phyloP scores from a whole-genome alignment of 2,797 vertebrate species.

The Heliangelus exortis region DNA sequence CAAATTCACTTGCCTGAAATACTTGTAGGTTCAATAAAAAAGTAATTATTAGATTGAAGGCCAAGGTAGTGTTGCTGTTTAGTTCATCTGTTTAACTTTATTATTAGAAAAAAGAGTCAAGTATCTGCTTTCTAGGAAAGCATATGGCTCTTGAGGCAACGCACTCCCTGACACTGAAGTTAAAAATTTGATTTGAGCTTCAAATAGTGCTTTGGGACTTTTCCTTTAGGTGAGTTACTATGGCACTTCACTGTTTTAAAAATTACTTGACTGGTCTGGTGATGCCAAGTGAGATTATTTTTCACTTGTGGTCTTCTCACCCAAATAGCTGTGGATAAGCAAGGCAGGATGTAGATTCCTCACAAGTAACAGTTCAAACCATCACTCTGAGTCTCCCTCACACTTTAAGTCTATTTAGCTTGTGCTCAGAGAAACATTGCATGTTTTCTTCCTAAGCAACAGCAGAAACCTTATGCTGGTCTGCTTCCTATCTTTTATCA shows the following conservation, averaged over 20 bases:
- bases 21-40: background rate
- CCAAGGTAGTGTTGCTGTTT: background rate
- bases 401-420: background rate
- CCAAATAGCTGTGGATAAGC: background rate
- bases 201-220: background rate
- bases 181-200: background rate
- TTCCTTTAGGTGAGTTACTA: background rate
- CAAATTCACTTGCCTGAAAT: background rate
- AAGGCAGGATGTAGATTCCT: background rate
- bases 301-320: background rate
- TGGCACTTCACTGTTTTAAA: background rate
- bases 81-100: background rate
- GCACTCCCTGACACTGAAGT: background rate
- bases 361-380: background rate
- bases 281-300: background rate
- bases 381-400: background rate
- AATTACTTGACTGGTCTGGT: background rate
- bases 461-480: background rate
- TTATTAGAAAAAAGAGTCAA: background rate
- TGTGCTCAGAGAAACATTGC: background rate
- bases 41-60: background rate
- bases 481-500: background rate
- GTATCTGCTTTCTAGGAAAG: background rate
- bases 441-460: background rate
- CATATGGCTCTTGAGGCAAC: background rate